Conservation (phyloP, 2,113 vertebrate genomes). For the Sorex araneus region DNA sequence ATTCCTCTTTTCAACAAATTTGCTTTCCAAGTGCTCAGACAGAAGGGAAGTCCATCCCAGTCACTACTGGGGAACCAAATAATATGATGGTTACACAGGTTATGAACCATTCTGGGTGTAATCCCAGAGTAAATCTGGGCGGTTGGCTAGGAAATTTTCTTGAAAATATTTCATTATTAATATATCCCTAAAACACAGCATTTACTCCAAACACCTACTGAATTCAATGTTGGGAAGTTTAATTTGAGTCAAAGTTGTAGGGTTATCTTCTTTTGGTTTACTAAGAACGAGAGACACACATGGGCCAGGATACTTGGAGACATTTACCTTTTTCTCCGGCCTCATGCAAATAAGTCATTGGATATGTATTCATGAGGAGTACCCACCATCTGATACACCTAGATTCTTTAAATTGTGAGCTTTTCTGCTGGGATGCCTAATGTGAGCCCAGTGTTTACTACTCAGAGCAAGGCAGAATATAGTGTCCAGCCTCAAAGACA, state of each 20-base stretch:
- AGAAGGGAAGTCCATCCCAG: conserved; percentile 31
- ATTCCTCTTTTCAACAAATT: conserved; percentile 60
- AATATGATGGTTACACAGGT: neutral
- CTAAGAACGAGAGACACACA: neutral
- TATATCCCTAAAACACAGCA: neutral
- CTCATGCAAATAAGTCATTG: neutral
- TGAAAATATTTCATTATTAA: conserved; percentile 29
- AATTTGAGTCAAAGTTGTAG: neutral
- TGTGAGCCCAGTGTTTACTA: neutral
- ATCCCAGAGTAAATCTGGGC: neutral
- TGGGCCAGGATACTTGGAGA: neutral
- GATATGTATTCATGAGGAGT: too few relatives aligned
- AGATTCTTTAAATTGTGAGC: neutral
- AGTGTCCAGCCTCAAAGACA: neutral
- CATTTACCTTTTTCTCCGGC: neutral
- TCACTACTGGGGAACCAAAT: neutral
- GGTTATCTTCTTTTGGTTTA: neutral
- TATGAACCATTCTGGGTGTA: neutral
- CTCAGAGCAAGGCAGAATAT: neutral
- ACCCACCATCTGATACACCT: neutral
- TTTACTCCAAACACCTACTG: neutral
- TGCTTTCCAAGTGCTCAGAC: neutral
- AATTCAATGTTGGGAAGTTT: neutral
- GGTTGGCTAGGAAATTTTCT: conserved; percentile 26
- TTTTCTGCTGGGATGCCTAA: neutral